These are phyloP conservation scores for Melanostigma gelatinosum DNA, from an alignment of 2,113 vertebrate genomes.

Conservation along the genomic window DNA sequence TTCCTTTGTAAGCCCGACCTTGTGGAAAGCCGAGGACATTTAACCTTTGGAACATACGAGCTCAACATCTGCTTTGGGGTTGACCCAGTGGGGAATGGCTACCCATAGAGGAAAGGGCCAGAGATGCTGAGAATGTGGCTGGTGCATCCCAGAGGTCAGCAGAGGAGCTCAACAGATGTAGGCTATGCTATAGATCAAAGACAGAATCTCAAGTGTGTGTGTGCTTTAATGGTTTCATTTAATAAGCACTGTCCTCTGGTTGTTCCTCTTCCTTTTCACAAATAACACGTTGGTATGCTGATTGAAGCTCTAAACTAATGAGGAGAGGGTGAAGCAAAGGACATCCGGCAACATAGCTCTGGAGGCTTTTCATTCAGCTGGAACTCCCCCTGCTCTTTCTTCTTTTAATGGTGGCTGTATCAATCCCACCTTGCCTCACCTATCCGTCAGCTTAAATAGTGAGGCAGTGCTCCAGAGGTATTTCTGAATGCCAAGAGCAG, in stretches of 20 bases:
- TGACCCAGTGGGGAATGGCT: constrained; percentile 59
- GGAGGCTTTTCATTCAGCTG: constrained; percentile 30
- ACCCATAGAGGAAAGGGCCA: constrained; percentile 49
- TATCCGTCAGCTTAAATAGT: constrained; percentile 19
- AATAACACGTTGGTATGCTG: constrained; percentile 22
- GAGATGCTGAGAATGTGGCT: constrained; percentile 56
- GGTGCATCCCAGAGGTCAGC: constrained; percentile 55
- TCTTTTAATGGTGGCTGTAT: constrained; percentile 10
- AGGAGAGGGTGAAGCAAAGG: constrained; percentile 29
- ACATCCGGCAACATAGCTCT: constrained; percentile 30
- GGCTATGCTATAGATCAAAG: constrained; percentile 25
- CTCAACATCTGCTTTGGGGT: constrained; percentile 47
- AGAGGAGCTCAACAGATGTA: constrained; percentile 56
- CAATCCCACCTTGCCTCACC: constrained; percentile 29
- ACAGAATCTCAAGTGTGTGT: not conserved
- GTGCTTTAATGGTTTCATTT: constrained; percentile 4
- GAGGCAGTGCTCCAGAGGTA: constrained; percentile 16
- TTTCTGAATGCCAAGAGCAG: constrained; percentile 2
- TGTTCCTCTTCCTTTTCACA: constrained; percentile 14
- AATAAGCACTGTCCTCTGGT: not conserved
- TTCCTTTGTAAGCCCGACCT: constrained; percentile 51
- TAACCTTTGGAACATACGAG: constrained; percentile 40
- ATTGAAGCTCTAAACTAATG: constrained; percentile 31
- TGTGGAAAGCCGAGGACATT: constrained; percentile 51
- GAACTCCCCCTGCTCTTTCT: constrained; percentile 10